Evolutionary conservation across 2,113 vertebrate genomes (phyloP).

Genomic region (Oreochromis spilurus): DNA sequence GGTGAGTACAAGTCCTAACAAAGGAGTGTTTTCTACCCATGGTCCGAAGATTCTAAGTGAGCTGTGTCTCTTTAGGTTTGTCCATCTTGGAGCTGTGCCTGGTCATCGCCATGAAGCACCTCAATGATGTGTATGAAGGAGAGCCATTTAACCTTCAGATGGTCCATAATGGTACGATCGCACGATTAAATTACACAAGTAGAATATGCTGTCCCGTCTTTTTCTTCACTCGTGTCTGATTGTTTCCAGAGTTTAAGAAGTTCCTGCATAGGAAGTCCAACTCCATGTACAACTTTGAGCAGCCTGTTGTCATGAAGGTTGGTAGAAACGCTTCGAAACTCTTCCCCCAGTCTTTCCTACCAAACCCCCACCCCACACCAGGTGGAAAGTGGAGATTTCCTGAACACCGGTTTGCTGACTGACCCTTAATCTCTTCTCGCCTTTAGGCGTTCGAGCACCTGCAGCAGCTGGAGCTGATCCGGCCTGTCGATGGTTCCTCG

Average conservation of each 20-base stretch:
- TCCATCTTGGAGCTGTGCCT: constrained; percentile 94
- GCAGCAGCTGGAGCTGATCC: constrained; percentile 87
- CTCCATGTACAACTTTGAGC: constrained; percentile 90
- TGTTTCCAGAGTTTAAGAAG: constrained; percentile 89
- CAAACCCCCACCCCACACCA: not conserved
- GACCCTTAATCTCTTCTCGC: not conserved
- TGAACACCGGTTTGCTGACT: not conserved
- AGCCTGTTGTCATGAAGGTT: constrained; percentile 94
- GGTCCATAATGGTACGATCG: constrained; percentile 87
- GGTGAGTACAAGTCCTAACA: constrained; percentile 62
- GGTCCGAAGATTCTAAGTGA: accelerated
- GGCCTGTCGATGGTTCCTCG: constrained; percentile 74
- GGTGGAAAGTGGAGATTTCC: not conserved
- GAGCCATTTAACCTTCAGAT: constrained; percentile 98
- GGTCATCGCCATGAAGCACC: constrained; percentile 96
- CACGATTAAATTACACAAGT: not conserved
- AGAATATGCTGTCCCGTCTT: not conserved
- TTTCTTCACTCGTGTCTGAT: not conserved
- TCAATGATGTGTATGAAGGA: constrained; percentile 90
- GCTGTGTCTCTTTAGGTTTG: constrained; percentile 72
- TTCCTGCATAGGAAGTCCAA: constrained; percentile 91
- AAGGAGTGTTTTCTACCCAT: accelerated
- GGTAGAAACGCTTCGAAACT: not conserved
- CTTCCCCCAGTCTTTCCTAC: not conserved
- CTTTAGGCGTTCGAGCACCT: constrained; percentile 92